Conservation (phyloP, 2,888 invertebrate genomes). For the Gandaritis pyraliata region DNA sequence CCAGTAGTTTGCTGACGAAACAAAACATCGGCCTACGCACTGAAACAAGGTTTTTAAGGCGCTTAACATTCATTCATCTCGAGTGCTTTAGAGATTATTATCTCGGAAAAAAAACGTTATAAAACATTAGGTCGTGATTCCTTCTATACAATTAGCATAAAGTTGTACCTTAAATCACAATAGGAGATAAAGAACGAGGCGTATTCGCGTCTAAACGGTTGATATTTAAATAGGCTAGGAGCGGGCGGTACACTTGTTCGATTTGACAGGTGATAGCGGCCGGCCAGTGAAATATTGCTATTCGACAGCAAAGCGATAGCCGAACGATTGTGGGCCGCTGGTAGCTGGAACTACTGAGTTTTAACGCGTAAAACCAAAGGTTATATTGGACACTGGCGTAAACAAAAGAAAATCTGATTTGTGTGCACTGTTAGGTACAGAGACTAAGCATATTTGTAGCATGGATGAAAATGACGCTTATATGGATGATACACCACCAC, state of each 20-base stretch:
- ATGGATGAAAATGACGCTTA: too few species aligned
- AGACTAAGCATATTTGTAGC: too few species aligned
- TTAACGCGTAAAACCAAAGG: slow-evolving; percentile 26
- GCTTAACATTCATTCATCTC: slow-evolving; percentile 25
- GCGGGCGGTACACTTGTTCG: slow-evolving; percentile 79
- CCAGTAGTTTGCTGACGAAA: slow-evolving; percentile 50
- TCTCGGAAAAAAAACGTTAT: slow-evolving; percentile 22
- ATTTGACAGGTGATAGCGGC: slow-evolving; percentile 80
- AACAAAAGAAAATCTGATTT: slow-evolving; percentile 17
- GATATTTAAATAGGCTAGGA: slow-evolving; percentile 78
- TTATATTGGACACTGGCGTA: slow-evolving; percentile 4
- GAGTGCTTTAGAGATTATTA: slow-evolving; percentile 23
- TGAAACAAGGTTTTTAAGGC: slow-evolving; percentile 17
- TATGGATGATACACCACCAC: too few species aligned
- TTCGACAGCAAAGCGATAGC: slow-evolving; percentile 59
- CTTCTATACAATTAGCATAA: slow-evolving; percentile 51
- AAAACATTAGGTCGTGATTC: slow-evolving; percentile 36
- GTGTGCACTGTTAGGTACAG: too few species aligned
- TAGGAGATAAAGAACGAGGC: slow-evolving; percentile 56
- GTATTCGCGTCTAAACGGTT: slow-evolving; percentile 71
- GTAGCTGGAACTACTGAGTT: slow-evolving; percentile 38
- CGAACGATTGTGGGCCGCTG: slow-evolving; percentile 52
- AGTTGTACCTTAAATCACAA: slow-evolving; percentile 50
- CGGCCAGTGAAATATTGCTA: slow-evolving; percentile 73
- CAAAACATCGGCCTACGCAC: slow-evolving; percentile 39